Evolutionary conservation across 2,797 vertebrate species (phyloP).

Genomic region (Falco cherrug): DNA sequence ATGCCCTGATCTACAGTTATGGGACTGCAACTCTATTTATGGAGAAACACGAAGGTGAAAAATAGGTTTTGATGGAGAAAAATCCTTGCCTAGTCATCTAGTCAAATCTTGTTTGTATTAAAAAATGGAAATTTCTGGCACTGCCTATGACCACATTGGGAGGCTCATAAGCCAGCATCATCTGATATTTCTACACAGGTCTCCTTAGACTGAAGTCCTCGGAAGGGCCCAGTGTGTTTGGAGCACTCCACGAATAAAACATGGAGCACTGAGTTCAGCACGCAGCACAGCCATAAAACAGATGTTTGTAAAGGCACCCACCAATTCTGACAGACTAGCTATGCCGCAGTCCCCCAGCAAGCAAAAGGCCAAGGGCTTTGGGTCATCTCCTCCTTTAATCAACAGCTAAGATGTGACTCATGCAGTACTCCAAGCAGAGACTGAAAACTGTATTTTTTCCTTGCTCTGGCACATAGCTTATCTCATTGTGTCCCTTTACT

Average conservation of each 20-base stretch:
- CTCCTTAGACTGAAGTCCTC: not conserved
- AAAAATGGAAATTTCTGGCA: not conserved
- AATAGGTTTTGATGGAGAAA: not conserved
- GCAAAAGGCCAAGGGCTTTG: not conserved
- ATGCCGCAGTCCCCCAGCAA: not conserved
- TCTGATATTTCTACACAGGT: rapidly evolving
- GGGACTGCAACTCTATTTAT: not conserved
- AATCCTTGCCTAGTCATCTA: not conserved
- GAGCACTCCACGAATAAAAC: not conserved
- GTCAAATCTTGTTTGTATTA: not conserved
- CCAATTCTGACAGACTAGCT: not conserved
- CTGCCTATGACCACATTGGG: not conserved
- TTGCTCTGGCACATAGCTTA: not conserved
- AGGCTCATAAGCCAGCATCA: not conserved
- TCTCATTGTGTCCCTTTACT: not conserved
- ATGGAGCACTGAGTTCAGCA: not conserved
- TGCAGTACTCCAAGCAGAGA: not conserved
- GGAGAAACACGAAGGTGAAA: not conserved
- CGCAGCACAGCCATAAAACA: not conserved
- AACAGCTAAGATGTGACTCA: not conserved
- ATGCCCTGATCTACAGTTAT: not conserved
- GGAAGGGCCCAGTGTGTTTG: not conserved
- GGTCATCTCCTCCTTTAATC: not conserved
- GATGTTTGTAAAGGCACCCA: not conserved
- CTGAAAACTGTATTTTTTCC: not conserved